Percentiles rank a stretch among this genome's conserved stretches.
These are phyloP conservation scores for Hypotaenidia philippensis DNA, from an alignment of 2,797 vertebrate genomes.

Conservation along the genomic window DNA sequence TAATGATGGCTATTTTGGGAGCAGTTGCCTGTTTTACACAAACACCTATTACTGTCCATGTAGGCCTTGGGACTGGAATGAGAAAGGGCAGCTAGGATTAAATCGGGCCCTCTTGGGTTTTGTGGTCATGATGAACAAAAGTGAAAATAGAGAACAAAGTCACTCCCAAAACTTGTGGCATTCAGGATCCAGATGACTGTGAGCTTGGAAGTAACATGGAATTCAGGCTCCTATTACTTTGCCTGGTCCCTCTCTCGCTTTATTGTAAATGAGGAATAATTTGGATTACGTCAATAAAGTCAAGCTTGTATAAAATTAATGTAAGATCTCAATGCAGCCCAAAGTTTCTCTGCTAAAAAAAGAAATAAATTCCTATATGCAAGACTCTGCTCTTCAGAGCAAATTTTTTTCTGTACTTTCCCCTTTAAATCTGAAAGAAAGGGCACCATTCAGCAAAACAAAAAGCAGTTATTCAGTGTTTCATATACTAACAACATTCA, in stretches of 20 bases:
- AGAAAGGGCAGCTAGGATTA: neutral
- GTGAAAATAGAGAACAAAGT: slow-evolving; percentile 25
- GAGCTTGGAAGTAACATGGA: neutral
- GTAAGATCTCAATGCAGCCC: neutral
- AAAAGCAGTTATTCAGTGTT: slow-evolving; percentile 78
- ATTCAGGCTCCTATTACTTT: slow-evolving; percentile 5
- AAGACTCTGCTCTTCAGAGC: neutral
- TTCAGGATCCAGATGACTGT: neutral
- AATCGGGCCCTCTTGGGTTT: neutral
- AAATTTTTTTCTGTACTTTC: slow-evolving; percentile 14
- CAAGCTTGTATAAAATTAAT: neutral
- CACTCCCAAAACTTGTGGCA: neutral
- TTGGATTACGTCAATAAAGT: neutral
- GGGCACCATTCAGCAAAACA: slow-evolving; percentile 71
- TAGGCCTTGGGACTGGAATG: neutral
- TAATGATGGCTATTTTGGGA: neutral
- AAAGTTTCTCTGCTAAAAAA: neutral
- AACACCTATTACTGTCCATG: neutral
- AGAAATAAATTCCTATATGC: neutral
- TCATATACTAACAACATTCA: slow-evolving; percentile 77
- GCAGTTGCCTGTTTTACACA: neutral
- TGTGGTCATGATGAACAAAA: neutral
- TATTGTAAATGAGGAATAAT: neutral
- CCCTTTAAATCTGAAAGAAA: slow-evolving; percentile 66
- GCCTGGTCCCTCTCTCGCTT: neutral